Conservation (phyloP, 2,113 vertebrate genomes). For the Macquaria ambigua region DNA sequence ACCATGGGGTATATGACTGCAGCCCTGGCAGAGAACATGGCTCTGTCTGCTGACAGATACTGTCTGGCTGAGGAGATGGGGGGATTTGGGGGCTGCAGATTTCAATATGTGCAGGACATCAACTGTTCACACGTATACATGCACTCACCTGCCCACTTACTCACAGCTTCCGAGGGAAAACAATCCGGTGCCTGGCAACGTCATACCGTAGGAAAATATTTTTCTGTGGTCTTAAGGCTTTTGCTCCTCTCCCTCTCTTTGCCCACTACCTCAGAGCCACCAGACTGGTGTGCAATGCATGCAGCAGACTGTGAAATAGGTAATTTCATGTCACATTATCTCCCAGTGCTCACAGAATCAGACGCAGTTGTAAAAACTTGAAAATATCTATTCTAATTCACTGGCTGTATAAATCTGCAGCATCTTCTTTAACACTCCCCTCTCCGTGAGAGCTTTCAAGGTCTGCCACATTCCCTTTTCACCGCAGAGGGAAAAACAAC, state of each 20-base stretch:
- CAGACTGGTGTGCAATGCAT: not conserved
- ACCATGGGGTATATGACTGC: slow-evolving; percentile 57
- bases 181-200: slow-evolving; percentile 12
- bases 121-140: slow-evolving; percentile 35
- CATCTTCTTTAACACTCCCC: not conserved
- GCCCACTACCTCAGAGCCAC: not conserved
- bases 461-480: not conserved
- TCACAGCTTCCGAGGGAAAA: slow-evolving; percentile 43
- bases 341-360: not conserved
- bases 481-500: not conserved
- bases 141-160: slow-evolving; percentile 66
- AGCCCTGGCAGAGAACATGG: slow-evolving; percentile 39
- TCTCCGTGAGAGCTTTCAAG: not conserved
- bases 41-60: slow-evolving; percentile 57
- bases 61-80: slow-evolving; percentile 28
- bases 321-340: slow-evolving; percentile 27
- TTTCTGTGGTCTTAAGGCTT: slow-evolving; percentile 15
- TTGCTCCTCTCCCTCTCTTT: slow-evolving; percentile 36
- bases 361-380: not conserved
- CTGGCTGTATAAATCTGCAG: not conserved
- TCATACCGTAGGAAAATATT: slow-evolving; percentile 42
- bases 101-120: slow-evolving; percentile 56
- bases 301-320: slow-evolving; percentile 46
- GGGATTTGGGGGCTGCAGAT: slow-evolving; percentile 7
- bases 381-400: not conserved